Conservation (phyloP, 2,113 vertebrate genomes). For the Australoheros scitulus region DNA sequence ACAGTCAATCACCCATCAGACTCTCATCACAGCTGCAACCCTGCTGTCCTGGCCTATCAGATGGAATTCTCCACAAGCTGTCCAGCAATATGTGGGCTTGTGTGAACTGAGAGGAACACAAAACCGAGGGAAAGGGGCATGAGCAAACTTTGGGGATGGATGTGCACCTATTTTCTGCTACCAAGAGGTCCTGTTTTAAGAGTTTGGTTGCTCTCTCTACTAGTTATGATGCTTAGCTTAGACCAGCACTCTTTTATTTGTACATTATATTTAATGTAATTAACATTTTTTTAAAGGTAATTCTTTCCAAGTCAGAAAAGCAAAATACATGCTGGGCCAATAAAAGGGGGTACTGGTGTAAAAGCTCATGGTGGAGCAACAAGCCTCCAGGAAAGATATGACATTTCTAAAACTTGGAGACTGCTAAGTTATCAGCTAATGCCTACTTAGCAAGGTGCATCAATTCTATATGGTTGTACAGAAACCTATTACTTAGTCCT, state of each 20-base stretch:
- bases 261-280: not conserved
- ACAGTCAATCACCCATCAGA: slow-evolving; percentile 64
- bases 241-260: not conserved
- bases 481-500: not conserved
- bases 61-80: slow-evolving; percentile 21
- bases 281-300: not conserved
- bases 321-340: not conserved
- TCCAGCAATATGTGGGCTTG: slow-evolving; percentile 24
- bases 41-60: not conserved
- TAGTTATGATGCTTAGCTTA: not conserved
- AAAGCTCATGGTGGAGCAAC: not conserved
- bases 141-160: not conserved
- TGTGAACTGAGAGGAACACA: not conserved
- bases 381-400: not conserved
- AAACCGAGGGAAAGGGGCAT: not conserved
- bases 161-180: not conserved
- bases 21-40: slow-evolving; percentile 37
- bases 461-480: not conserved
- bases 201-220: not conserved
- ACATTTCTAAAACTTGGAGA: not conserved
- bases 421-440: not conserved
- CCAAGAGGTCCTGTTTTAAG: not conserved
- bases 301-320: not conserved
- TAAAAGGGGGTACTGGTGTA: not conserved
- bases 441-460: not conserved